A percentile compares a stretch with the other conserved stretches of the same genome.
Evolutionary conservation across 1,140 invertebrate genomes (phyloP).

Genomic region (Campoletis sonorensis): DNA sequence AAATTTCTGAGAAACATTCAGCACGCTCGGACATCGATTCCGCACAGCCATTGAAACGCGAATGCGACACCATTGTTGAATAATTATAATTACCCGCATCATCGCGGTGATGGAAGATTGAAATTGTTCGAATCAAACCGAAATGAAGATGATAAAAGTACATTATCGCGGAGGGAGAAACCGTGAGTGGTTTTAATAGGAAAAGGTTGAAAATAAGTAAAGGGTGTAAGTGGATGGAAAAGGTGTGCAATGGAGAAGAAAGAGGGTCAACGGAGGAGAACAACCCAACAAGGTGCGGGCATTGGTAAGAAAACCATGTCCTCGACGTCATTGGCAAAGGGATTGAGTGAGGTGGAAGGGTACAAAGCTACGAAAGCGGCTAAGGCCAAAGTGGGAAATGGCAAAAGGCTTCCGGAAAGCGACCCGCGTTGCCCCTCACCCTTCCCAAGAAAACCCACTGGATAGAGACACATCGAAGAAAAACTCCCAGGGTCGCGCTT

Average conservation of each 20-base stretch:
- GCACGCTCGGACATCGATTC: not conserved
- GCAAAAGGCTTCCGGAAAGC: conserved; percentile 20
- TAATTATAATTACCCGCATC: no score
- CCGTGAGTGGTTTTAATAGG: not conserved
- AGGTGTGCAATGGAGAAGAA: conserved; percentile 32
- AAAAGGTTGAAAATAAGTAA: not conserved
- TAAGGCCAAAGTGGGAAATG: not conserved
- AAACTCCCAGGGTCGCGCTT: conserved; percentile 15
- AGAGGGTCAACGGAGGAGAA: conserved; percentile 18
- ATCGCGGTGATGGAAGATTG: no score
- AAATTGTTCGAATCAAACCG: no score
- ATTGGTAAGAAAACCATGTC: not conserved
- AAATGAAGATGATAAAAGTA: not conserved
- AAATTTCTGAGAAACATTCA: not conserved
- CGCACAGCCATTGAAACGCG: not conserved
- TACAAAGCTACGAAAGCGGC: conserved; percentile 35
- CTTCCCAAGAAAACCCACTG: conserved; percentile 1
- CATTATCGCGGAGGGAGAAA: not conserved
- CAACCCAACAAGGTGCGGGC: conserved; percentile 28
- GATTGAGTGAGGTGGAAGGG: conserved; percentile 42
- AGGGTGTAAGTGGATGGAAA: not conserved
- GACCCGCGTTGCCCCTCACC: not conserved
- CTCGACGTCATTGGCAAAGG: conserved; percentile 20
- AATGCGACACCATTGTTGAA: no score
- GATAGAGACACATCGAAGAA: conserved; percentile 22